Evolutionary conservation across 1,140 invertebrate species (phyloP).

Genomic region (Scaptomyza hsui): DNA sequence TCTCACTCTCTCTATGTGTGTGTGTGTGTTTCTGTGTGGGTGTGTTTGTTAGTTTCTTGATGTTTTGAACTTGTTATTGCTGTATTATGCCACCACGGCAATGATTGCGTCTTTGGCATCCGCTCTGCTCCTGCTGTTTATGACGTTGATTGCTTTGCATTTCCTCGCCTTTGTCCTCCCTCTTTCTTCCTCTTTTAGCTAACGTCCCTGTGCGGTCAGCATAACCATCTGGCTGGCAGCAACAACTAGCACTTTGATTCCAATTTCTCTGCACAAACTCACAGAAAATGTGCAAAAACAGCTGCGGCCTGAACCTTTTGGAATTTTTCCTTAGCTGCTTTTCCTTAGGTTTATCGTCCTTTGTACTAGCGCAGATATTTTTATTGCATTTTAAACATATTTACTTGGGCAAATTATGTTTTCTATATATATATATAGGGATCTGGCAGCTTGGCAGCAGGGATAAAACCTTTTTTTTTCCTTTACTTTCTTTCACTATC

Average conservation of each 20-base stretch:
- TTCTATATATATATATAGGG: constrained; percentile 8
- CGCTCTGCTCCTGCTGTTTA: constrained; percentile 43
- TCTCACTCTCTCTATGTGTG: neutral
- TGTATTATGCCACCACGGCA: constrained; percentile 51
- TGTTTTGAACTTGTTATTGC: constrained; percentile 29
- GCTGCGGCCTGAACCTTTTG: constrained; percentile 18
- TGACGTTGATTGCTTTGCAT: constrained; percentile 79
- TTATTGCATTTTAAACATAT: constrained; percentile 57
- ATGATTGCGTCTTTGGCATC: constrained; percentile 53
- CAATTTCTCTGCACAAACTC: constrained; percentile 4
- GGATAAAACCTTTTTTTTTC: neutral
- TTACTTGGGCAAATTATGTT: constrained; percentile 56
- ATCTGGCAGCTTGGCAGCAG: neutral
- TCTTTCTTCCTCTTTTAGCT: constrained; percentile 4
- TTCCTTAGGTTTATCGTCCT: constrained; percentile 1
- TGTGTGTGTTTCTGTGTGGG: constrained; percentile 10
- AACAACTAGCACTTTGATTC: constrained; percentile 6
- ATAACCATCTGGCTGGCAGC: constrained; percentile 20
- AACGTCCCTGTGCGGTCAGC: constrained; percentile 8
- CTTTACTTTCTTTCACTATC: neutral
- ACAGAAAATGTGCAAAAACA: constrained; percentile 13
- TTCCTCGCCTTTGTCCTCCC: constrained; percentile 58
- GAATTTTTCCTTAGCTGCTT: neutral
- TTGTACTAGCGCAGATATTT: neutral
- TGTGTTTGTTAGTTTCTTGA: neutral